These are phyloP conservation scores for Setipinna tenuifilis DNA, from an alignment of 2,797 vertebrate species.

Conservation along the genomic window DNA sequence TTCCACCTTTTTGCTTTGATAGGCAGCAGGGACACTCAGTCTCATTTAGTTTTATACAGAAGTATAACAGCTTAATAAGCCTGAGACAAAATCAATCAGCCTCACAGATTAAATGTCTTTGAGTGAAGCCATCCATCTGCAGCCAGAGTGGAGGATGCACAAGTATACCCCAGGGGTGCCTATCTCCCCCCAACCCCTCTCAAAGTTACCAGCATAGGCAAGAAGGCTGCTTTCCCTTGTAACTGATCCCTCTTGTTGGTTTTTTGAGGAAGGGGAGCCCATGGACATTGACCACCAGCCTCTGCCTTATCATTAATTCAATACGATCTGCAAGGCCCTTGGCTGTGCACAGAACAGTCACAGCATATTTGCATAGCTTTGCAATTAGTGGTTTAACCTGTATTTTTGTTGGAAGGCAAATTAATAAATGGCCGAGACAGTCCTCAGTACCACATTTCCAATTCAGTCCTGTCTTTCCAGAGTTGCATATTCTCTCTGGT, in stretches of 20 bases:
- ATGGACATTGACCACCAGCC: neutral
- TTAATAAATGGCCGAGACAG: neutral
- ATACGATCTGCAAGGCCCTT: neutral
- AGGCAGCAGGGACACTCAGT: neutral
- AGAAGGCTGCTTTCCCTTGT: neutral
- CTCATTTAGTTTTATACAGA: neutral
- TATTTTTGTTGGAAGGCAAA: neutral
- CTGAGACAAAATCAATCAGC: constrained; percentile 15
- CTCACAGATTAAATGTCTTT: constrained; percentile 7
- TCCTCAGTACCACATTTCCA: neutral
- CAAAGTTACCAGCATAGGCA: neutral
- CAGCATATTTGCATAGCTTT: neutral
- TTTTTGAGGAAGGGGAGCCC: neutral
- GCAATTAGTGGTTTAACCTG: neutral
- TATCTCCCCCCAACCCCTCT: neutral
- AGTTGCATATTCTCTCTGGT: neutral
- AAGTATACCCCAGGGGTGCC: constrained; percentile 6
- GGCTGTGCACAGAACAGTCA: neutral
- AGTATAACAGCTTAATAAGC: neutral
- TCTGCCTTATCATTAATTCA: neutral
- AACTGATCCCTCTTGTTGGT: neutral
- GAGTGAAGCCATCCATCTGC: neutral
- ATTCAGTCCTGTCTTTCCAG: neutral
- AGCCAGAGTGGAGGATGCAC: neutral
- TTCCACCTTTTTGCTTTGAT: neutral